Evolutionary conservation across 2,888 invertebrate species (phyloP).

Genomic region (Tipula confusa): DNA sequence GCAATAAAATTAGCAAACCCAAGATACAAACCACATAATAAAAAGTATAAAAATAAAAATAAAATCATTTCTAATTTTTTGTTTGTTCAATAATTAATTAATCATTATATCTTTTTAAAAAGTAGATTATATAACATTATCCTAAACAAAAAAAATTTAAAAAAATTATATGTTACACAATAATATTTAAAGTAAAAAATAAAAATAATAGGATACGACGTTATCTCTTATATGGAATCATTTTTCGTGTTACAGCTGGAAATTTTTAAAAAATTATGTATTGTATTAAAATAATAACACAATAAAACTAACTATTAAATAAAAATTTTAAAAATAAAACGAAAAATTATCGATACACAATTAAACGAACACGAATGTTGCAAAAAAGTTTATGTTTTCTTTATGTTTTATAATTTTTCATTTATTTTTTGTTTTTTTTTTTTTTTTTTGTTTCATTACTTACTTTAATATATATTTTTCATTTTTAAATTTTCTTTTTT

Average conservation of each 20-base stretch:
- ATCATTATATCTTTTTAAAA: neutral
- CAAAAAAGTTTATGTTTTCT: neutral
- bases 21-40: too few species aligned
- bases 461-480: conserved; percentile 3
- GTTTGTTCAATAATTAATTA: conserved; percentile 9
- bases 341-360: neutral
- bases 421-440: conserved; percentile 3
- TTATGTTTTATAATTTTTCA: neutral
- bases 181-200: conserved; percentile 1
- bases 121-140: neutral
- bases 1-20: too few species aligned
- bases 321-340: neutral
- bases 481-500: neutral
- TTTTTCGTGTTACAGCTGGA: neutral
- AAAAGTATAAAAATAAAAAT: neutral
- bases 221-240: neutral
- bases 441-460: neutral
- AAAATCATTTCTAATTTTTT: neutral
- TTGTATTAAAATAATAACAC: neutral
- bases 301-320: neutral
- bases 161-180: neutral
- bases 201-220: neutral
- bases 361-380: neutral
- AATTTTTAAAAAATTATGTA: neutral
- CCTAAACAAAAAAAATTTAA: neutral